Base-by-base conservation (phyloP, 2,113 vertebrate genomes). In the Siniperca knerii region DNA sequence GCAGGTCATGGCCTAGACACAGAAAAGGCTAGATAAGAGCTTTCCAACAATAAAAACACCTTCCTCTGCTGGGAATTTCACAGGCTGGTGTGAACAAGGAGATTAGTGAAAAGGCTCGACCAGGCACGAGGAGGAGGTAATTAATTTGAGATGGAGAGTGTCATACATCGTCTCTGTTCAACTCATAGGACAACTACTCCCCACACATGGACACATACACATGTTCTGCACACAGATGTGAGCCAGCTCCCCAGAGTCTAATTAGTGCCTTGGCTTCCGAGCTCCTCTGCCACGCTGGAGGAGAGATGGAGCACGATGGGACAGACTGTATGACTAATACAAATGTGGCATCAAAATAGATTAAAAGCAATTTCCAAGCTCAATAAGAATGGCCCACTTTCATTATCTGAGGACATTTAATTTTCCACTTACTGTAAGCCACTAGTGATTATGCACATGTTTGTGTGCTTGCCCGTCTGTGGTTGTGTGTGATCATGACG, bases 71-170 rank as follows among this genome's bases (percentile, higher is more conserved):
- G 82, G 69, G 85, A 82, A 77, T 75, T 76, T 60, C 65, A 86
- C 73, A 68, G 48, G 48, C 29, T 78, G 77, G 73, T 88, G 85
- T 80, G 83, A 92, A 91, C 58, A 72, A 62, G 81, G 46, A 50
- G 71, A 68, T 88, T 62, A 73, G 68, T 61, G 74, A 81, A 50
- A 77, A 72, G n/a, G 57, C 68, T 81, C 9, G 8, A 23, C 40
- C 75, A 73, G 82, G 83, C 76, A 79, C 13, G 37, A 83, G 54
- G 48, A 88, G 78, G 76, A 90, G 76, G 69, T 84, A n/a, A 90
- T 89, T 93, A 89, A 92, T 91, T 90, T 77, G 61, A 61, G 25
- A 76, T 52, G 65, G 57, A 88, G 73, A 87, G 68, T 71, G 40
- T 92, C 76, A 54, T 69, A 76, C 70, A 70, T 85, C 52, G 75